Evolutionary conservation across 2,113 vertebrate genomes (phyloP).

Genomic region (Carlito syrichta): DNA sequence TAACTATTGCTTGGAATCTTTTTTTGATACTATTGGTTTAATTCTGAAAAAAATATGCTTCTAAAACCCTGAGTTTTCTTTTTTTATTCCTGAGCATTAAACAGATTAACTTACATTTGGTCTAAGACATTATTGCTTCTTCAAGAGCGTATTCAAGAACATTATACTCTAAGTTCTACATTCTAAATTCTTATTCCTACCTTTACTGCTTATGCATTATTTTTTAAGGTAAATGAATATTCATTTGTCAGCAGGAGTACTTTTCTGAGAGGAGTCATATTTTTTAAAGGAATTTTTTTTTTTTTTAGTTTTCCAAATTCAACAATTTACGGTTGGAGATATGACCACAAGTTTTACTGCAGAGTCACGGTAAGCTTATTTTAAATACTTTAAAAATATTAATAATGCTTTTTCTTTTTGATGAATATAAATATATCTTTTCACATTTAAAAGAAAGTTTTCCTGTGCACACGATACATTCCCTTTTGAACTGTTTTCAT

Average conservation of each 20-base stretch:
- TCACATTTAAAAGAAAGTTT: background rate
- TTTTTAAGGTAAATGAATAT: background rate
- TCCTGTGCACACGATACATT: background rate
- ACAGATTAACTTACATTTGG: background rate
- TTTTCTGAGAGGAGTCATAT: background rate
- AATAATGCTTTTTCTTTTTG: background rate
- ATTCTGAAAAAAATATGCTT: background rate
- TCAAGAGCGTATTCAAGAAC: background rate
- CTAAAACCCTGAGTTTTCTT: background rate
- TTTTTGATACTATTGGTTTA: background rate
- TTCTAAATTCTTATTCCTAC: background rate
- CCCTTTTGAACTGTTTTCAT: background rate
- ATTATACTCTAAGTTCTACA: background rate
- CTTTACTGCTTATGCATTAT: background rate
- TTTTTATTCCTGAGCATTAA: conserved; percentile 3
- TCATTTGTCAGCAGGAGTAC: background rate
- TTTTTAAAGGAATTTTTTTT: background rate
- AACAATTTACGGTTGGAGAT: background rate
- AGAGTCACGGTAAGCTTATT: background rate
- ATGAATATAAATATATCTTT: background rate
- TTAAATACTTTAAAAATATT: background rate
- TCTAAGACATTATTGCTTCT: background rate
- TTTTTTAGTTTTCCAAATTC: background rate
- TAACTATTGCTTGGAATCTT: background rate
- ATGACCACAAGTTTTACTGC: background rate